Evolutionary conservation across 2,797 vertebrate genomes (phyloP), one percentile per base, ranked within the genome.

Genomic region (Sardinella longiceps): DNA sequence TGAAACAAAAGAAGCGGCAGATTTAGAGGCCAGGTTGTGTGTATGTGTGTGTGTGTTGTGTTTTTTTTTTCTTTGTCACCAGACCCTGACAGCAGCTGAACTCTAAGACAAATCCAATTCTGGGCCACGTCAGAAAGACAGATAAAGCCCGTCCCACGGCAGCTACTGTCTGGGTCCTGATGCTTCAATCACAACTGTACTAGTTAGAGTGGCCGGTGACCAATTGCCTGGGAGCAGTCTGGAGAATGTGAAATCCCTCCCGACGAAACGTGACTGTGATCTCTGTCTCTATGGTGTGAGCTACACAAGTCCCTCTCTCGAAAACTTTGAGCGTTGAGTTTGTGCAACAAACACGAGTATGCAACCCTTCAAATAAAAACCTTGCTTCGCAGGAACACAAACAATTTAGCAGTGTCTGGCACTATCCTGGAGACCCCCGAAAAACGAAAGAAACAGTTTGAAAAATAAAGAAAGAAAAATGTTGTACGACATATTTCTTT

Each of bases 391-490:
- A 50, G 50, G 83, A 92, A 87, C 85, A 74, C 81, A 87, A 88
- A 70, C 82, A 82, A 86, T 86, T 58, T 87, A 88, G 92, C 90
- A 43, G 86, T 90, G 88, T 83, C 87, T 92, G 58, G 89, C 91
- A 86, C 93, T 91, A 91, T 92, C 92, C 91, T 93, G 86, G 92
- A 94, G 92, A 93, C 90, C 89, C 83, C 86, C 53, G 81, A 86
- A 92, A 93, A 93, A 90, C 88, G 10, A 90, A 93, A 86, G 88
- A 84, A 91, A 92, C 88, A 45, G 0, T 39, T 88, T 86, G 90
- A 91, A 90, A 91, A 92, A 89, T 70, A 94, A 85, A 66, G 56
- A 84, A 84, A 83, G 48, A 91, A 89, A 89, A 83, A 84, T 85
- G 87, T 90, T 87, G 63, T 87, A 86, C 84, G 88, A 90, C 85